Percentiles rank a stretch among this genome's conserved stretches.
phyloP scores from a whole-genome alignment of 2,113 vertebrate species.

The Dasypus novemcinctus region DNA sequence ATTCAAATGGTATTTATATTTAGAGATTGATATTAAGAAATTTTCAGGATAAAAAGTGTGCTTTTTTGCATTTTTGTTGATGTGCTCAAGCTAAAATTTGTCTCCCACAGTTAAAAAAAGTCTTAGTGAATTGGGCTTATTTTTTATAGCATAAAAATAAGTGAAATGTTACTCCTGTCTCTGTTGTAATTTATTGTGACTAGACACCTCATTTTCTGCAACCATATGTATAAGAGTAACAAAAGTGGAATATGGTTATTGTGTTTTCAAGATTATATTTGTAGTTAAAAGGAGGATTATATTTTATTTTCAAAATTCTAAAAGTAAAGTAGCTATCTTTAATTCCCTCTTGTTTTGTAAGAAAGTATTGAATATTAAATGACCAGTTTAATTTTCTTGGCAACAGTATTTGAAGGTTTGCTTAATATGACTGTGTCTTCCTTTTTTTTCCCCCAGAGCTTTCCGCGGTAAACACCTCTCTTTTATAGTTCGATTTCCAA shows the following conservation, averaged over 20 bases:
- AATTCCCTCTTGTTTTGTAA: background rate
- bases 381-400: background rate
- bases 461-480: conserved; percentile 99
- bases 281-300: background rate
- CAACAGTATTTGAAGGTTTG: background rate
- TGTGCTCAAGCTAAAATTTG: background rate
- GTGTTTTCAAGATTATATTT: conserved; percentile 17
- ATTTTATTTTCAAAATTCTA: background rate
- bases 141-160: conserved; percentile 37
- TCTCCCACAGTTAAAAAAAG: conserved; percentile 8
- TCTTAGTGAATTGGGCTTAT: background rate
- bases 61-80: conserved; percentile 12
- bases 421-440: conserved; percentile 13
- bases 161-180: background rate
- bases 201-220: conserved; percentile 8
- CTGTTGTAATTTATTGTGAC: background rate
- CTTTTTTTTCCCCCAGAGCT: conserved; percentile 86
- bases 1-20: conserved; percentile 20
- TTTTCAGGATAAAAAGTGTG: background rate
- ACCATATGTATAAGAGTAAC: background rate
- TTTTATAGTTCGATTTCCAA: conserved; percentile 97
- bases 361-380: conserved; percentile 16
- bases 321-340: background rate
- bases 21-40: background rate
- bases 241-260: background rate